Base-by-base conservation (phyloP, 2,888 invertebrate genomes). In the Scaeva pyrastri region DNA sequence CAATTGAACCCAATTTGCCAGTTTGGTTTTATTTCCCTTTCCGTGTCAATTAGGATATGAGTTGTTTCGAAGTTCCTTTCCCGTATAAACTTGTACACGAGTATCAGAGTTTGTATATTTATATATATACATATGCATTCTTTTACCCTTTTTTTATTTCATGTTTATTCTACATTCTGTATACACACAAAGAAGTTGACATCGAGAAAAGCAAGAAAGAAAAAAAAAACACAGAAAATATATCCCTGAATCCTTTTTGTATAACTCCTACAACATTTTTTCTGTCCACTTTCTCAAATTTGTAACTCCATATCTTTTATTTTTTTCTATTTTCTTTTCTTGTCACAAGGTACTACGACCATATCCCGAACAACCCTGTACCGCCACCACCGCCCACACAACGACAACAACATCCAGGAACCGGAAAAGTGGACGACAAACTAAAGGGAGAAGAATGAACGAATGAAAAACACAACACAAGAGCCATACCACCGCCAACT, bases 351-450 rank as follows among this genome's bases (percentile, higher is more conserved):
- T n/a, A n/a, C n/a, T n/a, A n/a, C n/a, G n/a, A n/a, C n/a, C n/a
- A n/a, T n/a, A 66, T 72, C 73, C 68, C 66, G 62, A 72, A 71
- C 68, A 48, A 19, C 52, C 66, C 45, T 68, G 43, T 11, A 81
- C 55, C 55, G 76, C 73, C 70, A 76, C 85, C 56, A 70, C 68
- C 80, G 80, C 62, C 70, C 72, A 68, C 85, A 85, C 56, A 70
- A 60, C 80, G 80, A 68, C 70, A 76, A 68, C 85, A 85, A 76
- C 26, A 26, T 26, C 80, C 80, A 85, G 85, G 85, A 85, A 85
- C 85, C 85, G 85, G 85, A 85, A 85, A 85, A 85, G 80, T 85
- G 85, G 85, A 85, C 80, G 80, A 81, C 80, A 85, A 85, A 85
- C 85, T 85, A 85, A 45, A 52, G 43, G 73, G 68, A 77, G 76